Percentiles rank a stretch among this genome's conserved stretches.
Evolutionary conservation across 2,797 vertebrate genomes (phyloP).

Genomic region (Malacoraja senta): DNA sequence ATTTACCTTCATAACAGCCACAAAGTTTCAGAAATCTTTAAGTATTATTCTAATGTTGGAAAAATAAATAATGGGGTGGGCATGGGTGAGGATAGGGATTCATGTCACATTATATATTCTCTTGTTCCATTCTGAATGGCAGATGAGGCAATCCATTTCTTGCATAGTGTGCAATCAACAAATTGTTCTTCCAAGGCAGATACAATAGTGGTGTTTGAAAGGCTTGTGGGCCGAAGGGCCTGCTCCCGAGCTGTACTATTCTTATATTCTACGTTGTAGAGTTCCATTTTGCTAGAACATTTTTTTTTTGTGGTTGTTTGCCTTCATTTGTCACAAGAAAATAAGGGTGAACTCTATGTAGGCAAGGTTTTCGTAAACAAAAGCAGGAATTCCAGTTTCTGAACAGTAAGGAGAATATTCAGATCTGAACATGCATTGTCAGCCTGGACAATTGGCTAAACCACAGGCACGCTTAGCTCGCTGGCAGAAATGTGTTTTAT

Average conservation of each 20-base stretch:
- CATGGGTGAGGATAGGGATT: background rate
- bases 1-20: background rate
- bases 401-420: too few relatives aligned
- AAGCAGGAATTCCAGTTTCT: too few relatives aligned
- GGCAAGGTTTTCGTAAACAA: too few relatives aligned
- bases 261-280: background rate
- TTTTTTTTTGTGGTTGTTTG: too few relatives aligned
- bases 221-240: too few relatives aligned
- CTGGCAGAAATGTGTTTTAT: too few relatives aligned
- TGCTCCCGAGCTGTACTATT: background rate
- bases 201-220: too few relatives aligned
- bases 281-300: background rate
- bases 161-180: background rate
- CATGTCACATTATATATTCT: background rate
- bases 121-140: background rate
- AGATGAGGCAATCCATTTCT: background rate
- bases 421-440: too few relatives aligned
- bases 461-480: too few relatives aligned
- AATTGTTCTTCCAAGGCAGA: background rate
- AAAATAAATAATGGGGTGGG: background rate
- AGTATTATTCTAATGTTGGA: background rate
- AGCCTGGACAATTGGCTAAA: too few relatives aligned
- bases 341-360: too few relatives aligned
- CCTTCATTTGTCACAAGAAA: too few relatives aligned
- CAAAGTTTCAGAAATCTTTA: background rate